Base-by-base conservation (phyloP, 2,113 vertebrate species). In the Tursiops truncatus region DNA sequence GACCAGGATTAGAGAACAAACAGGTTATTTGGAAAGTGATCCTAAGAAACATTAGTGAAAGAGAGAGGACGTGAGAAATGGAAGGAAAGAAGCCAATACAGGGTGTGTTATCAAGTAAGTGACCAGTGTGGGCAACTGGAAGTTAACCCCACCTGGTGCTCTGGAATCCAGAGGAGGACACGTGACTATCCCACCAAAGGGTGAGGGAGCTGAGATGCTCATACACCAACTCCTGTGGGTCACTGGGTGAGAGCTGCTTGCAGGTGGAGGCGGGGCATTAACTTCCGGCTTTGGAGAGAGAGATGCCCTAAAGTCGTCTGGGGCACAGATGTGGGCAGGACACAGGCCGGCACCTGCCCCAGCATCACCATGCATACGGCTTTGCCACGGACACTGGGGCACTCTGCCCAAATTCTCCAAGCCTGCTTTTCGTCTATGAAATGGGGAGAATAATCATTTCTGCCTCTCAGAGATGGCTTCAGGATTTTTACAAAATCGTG, bases 211-310 rank as follows among this genome's bases (percentile, higher is more conserved):
- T 0, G 25, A 36, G 23, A 65, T 3, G 8, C 20, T 44, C 18
- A 73, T 1, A 28, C 23, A 8, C 26, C 67, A 17, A 4, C 53
- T 83, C 38, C 50, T 23, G 21, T 6, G 18, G 5, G 15, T 28
- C 92, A 20, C 4, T 58, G 65, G 41, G 6, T 41, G 58, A 60
- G 9, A 36, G 44, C 89, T 36, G 44, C 26, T 21, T 9, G 6
- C 3, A 3, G 68, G 2, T 3, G 1, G 3, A 25, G 17, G 5
- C 0, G 8, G 18, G 7, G 14, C 36, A 6, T 2, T 1, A 13
- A 33, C 2, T 1, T 9, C 41, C 36, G n/a, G 7, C 58, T 95
- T 68, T 81, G 31, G 38, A n/a, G 18, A 76, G 33, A 67, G 60
- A 83, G 87, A 31, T 2, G 3, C 56, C 25, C 53, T 41, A 25